A percentile compares a stretch with the other conserved stretches of the same genome.
These are phyloP conservation scores for Eueremaeus valkanovi DNA, from an alignment of 2,888 invertebrate species.

Conservation along the genomic window DNA sequence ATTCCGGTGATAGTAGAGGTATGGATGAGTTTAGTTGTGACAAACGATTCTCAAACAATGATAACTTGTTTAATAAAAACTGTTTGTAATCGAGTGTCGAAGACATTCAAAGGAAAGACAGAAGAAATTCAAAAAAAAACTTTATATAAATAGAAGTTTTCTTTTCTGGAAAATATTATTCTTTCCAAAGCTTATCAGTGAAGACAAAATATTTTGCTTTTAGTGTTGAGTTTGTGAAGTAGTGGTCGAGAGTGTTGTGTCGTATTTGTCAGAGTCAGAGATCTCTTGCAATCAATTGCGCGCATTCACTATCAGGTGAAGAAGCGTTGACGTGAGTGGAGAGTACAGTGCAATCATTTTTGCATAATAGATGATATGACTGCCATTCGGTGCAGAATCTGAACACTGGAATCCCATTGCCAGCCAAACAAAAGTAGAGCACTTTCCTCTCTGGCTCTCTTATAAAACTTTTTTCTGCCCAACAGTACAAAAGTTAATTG, in stretches of 20 bases:
- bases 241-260: not conserved
- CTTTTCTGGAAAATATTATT: too few relatives aligned
- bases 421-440: not conserved
- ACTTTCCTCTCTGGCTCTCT: not conserved
- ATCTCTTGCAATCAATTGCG: constrained; percentile 15
- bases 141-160: too few relatives aligned
- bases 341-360: constrained; percentile 31
- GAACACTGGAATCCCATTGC: not conserved
- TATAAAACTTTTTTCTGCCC: not conserved
- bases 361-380: constrained; percentile 35
- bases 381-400: constrained; percentile 22
- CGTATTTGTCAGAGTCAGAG: not conserved
- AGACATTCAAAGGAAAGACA: constrained; percentile 30
- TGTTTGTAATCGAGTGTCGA: constrained; percentile 27
- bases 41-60: not conserved
- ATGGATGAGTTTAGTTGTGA: not conserved
- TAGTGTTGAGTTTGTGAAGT: not conserved
- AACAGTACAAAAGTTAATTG: not conserved
- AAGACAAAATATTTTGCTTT: not conserved
- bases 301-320: constrained; percentile 30
- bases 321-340: constrained; percentile 35
- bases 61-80: constrained; percentile 22
- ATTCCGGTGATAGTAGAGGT: not conserved
- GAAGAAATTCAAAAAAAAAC: too few relatives aligned
- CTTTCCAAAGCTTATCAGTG: too few relatives aligned